These are phyloP conservation scores for Danio tinwini DNA, from an alignment of 2,797 vertebrate genomes.

Conservation along the genomic window DNA sequence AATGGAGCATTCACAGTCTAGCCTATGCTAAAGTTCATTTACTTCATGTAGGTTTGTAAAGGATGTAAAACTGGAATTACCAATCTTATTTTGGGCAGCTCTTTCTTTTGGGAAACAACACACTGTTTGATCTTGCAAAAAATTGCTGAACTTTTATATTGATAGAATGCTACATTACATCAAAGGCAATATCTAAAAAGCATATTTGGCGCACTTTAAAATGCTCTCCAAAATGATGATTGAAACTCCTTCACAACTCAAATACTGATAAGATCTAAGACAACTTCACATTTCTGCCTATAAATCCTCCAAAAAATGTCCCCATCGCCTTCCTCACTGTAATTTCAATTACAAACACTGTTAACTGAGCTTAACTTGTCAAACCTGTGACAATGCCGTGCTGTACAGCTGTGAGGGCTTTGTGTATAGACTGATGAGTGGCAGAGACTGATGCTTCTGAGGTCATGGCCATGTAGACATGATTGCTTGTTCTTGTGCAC, in stretches of 20 bases:
- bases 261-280: not conserved
- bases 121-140: no score
- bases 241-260: not conserved
- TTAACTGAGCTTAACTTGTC: not conserved
- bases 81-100: no score
- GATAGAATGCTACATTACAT: no score
- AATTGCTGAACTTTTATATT: no score
- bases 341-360: not conserved
- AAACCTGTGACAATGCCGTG: not conserved
- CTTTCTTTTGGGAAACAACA: no score
- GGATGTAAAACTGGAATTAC: no score
- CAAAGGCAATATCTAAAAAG: no score
- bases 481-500: conserved; percentile 17
- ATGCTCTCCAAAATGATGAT: not conserved
- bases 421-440: not conserved
- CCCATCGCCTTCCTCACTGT: not conserved
- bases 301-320: not conserved
- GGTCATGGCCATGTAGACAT: conserved; percentile 28
- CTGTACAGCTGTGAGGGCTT: conserved; percentile 24
- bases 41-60: no score
- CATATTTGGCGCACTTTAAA: not conserved
- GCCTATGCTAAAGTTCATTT: no score
- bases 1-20: no score
- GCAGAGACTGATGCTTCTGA: conserved; percentile 8
- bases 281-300: not conserved